Evolutionary conservation across 2,113 vertebrate species (phyloP), one percentile per base, ranked within the genome.

Genomic region (Xiphias gladius): DNA sequence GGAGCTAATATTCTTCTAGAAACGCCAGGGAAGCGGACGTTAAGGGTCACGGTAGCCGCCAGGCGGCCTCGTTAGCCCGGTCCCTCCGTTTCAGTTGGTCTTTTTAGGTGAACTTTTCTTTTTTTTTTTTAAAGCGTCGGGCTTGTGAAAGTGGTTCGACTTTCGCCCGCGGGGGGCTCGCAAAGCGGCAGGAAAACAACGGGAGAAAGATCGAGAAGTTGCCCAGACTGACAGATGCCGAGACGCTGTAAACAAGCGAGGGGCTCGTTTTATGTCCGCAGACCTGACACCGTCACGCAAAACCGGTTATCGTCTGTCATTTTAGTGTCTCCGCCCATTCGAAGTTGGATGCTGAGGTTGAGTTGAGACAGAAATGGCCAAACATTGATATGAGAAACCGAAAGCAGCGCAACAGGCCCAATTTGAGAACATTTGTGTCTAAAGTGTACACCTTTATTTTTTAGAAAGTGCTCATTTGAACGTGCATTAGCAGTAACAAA

Each of bases 1-100:
- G 87, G 95, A 79, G 54, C 74, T 43, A 2, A 52, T 13, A 0
- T 24, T 35, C 24, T 61, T 62, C 28, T 68, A 1, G n/a, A 74
- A 63, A 70, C 46, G 1, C 70, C 58, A 12, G n/a, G n/a, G 10
- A 24, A 54, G 24, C 52, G 8, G 52, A 54, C 52, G 20, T 52
- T 54, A n/a, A 55, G 9, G 22, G 50, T n/a, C 9, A 8, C 17
- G 17, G 46, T 48, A 17, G 14, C 22, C 19, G 50, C 26, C 26
- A n/a, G 2, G 0, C 13, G 24, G 8, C 7, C n/a, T 24, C 5
- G 9, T 57, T 24, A 1, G 2, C 1, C 5, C 10, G 2, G 50
- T 57, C 4, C 26, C 2, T 26, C 26, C 5, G n/a, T 57, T 57
- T 57, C 41, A 43, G 41, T 50, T 19, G 7, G 17, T n/a, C n/a